Percentiles rank a stretch among this genome's conserved stretches.
Conservation (phyloP, 2,113 vertebrate genomes). For the Centropus bengalensis region DNA sequence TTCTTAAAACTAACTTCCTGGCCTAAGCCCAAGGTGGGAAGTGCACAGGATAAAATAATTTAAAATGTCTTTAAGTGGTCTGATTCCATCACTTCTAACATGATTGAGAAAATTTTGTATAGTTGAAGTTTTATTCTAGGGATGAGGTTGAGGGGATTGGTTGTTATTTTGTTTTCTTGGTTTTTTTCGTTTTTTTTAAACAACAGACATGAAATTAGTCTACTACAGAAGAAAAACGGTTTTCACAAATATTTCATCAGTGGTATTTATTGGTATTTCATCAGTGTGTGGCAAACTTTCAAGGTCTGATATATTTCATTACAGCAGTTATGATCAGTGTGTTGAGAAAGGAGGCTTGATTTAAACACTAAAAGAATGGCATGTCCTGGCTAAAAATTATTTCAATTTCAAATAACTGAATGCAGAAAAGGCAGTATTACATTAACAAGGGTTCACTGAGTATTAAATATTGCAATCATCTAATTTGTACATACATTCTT, state of each 20-base stretch:
- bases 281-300: neutral
- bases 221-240: neutral
- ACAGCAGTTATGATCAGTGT: neutral
- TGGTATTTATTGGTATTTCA: neutral
- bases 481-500: slow-evolving; percentile 35
- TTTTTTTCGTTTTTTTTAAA: neutral
- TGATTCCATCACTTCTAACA: slow-evolving; percentile 45
- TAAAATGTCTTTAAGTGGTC: slow-evolving; percentile 51
- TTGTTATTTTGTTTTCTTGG: neutral
- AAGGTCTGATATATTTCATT: neutral
- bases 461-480: slow-evolving; percentile 29
- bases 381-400: neutral
- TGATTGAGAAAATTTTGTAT: slow-evolving; percentile 10
- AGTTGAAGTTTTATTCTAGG: neutral
- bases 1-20: slow-evolving; percentile 73
- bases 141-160: neutral
- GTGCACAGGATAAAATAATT: slow-evolving; percentile 40
- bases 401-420: neutral
- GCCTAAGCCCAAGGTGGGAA: slow-evolving; percentile 29
- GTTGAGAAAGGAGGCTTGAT: neutral
- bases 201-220: slow-evolving; percentile 31
- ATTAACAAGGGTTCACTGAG: neutral
- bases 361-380: neutral
- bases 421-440: neutral
- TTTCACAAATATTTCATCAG: neutral